Conservation (phyloP, 2,888 invertebrate species). For the Phyllotreta striolata region DNA sequence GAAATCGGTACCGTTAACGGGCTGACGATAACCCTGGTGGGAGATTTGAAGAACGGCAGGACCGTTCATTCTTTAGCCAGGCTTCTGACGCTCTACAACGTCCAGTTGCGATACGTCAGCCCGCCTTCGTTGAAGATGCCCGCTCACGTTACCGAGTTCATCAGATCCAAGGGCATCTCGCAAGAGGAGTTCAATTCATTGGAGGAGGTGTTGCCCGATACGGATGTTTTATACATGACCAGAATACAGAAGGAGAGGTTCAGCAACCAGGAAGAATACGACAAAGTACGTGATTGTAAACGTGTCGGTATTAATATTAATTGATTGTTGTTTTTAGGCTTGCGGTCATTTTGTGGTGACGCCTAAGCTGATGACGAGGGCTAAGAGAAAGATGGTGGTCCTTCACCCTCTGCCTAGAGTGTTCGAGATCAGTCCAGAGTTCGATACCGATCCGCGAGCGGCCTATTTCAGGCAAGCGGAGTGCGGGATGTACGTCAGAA, state of each 20-base stretch:
- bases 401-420: conserved; percentile 97
- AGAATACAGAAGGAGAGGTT: conserved; percentile 97
- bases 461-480: conserved; percentile 99
- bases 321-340: conserved; percentile 65
- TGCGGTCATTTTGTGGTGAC: conserved; percentile 91
- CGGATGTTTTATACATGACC: conserved; percentile 98
- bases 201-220: conserved; percentile 88
- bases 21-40: conserved; percentile 96
- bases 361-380: conserved; percentile 93
- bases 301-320: conserved; percentile 3
- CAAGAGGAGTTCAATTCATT: conserved; percentile 79
- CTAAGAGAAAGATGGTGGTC: conserved; percentile 93
- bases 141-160: conserved; percentile 79
- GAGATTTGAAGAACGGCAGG: conserved; percentile 96
- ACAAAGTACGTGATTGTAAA: conserved; percentile 68
- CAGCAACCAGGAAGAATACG: conserved; percentile 81
- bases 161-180: conserved; percentile 78
- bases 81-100: conserved; percentile 91
- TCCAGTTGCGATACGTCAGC: conserved; percentile 84
- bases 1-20: conserved; percentile 99
- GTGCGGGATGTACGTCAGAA: conserved; percentile 97
- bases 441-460: conserved; percentile 95
- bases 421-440: conserved; percentile 92
- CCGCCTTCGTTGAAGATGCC: conserved; percentile 93
- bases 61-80: conserved; percentile 98